A percentile compares a stretch with the other conserved stretches of the same genome.
Conservation (phyloP, 2,797 vertebrate species). For the Triplophysa yarkandensis region DNA sequence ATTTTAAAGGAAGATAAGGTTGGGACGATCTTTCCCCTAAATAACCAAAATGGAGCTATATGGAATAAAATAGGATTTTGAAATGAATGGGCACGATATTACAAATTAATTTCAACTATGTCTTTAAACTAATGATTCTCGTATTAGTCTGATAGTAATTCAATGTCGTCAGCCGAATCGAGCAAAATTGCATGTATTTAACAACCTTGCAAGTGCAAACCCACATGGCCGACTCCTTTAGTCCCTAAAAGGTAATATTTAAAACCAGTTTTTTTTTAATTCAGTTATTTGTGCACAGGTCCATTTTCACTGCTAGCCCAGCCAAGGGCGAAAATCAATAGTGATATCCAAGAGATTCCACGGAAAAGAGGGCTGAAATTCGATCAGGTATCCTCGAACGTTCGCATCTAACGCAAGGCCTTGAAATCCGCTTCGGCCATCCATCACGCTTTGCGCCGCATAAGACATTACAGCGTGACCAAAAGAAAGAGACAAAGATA, state of each 20-base stretch:
- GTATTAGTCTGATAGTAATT: neutral
- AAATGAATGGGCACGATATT: neutral
- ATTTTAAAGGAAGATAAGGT: neutral
- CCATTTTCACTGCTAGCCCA: conserved; percentile 55
- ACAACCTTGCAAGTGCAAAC: neutral
- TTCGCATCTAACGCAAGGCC: conserved; percentile 59
- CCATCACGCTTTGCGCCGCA: conserved; percentile 69
- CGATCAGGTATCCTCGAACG: conserved; percentile 64
- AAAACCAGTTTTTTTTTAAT: conserved; percentile 50
- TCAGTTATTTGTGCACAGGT: conserved; percentile 51
- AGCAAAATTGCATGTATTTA: neutral
- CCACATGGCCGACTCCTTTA: conserved; percentile 1
- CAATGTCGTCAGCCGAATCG: neutral
- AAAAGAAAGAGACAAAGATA: conserved; percentile 52
- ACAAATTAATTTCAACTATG: neutral
- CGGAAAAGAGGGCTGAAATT: conserved; percentile 59
- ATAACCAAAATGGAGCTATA: neutral
- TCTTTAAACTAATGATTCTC: neutral
- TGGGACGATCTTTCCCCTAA: neutral
- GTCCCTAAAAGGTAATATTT: conserved; percentile 48
- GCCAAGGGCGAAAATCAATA: conserved; percentile 52
- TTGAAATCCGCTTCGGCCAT: conserved; percentile 68
- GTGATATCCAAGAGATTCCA: conserved; percentile 50
- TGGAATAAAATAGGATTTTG: neutral
- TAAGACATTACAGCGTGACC: conserved; percentile 61